These are phyloP conservation scores for Drosophila gunungcola DNA, from an alignment of 1,140 invertebrate species.

Conservation along the genomic window DNA sequence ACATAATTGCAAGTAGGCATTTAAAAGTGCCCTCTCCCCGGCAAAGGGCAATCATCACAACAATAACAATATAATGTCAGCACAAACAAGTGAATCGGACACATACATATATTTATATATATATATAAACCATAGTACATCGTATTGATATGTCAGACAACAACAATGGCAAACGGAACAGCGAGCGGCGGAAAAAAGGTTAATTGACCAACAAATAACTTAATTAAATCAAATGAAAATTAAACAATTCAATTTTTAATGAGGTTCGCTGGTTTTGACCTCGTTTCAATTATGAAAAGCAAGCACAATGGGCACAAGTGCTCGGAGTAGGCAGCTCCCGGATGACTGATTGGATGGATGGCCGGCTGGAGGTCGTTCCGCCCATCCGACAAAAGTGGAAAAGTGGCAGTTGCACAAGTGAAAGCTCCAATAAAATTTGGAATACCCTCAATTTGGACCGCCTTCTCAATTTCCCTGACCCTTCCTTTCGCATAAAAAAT, in stretches of 20 bases:
- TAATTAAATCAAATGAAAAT: constrained; percentile 83
- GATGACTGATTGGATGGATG: constrained; percentile 40
- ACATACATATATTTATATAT: constrained; percentile 8
- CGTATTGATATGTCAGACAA: constrained; percentile 76
- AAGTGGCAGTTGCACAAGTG: constrained; percentile 23
- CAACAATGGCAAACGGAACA: constrained; percentile 42
- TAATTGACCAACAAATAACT: constrained; percentile 83
- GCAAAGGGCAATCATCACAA: constrained; percentile 42
- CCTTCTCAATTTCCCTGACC: constrained; percentile 4
- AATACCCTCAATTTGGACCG: constrained; percentile 41
- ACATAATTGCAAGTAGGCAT: constrained; percentile 71
- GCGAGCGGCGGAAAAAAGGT: constrained; percentile 58
- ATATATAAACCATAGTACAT: constrained; percentile 34
- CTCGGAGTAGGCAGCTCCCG: constrained; percentile 26
- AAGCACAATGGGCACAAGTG: constrained; percentile 44
- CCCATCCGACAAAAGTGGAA: constrained; percentile 41
- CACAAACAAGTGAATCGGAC: constrained; percentile 59
- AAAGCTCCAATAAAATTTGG: constrained; percentile 41
- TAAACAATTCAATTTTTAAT: constrained; percentile 82
- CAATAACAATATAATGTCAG: constrained; percentile 70
- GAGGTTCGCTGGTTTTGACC: constrained; percentile 71
- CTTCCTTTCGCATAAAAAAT: constrained; percentile 7
- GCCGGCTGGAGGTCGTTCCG: constrained; percentile 43
- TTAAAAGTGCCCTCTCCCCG: constrained; percentile 30
- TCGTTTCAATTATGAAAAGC: constrained; percentile 72